A percentile compares a stretch with the other conserved stretches of the same genome.
These are phyloP conservation scores for Coturnix japonica DNA, from an alignment of 2,113 vertebrate species.

Conservation along the genomic window DNA sequence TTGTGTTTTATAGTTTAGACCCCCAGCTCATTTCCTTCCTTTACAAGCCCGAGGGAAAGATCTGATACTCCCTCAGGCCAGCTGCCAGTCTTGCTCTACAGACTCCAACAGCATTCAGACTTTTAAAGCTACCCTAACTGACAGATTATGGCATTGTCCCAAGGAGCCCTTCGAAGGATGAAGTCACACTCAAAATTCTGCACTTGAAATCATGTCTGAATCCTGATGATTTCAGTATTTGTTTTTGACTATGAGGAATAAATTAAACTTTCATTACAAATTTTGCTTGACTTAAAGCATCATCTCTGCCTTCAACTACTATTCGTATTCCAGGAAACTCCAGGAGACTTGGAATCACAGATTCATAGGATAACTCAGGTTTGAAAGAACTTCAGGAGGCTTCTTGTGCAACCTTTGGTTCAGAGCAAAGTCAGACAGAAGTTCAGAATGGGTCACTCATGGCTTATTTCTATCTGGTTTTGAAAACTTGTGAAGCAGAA, in stretches of 20 bases:
- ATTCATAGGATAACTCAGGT: background rate
- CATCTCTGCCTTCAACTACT: background rate
- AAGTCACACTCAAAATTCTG: background rate
- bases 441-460: background rate
- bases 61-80: background rate
- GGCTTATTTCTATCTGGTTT: background rate
- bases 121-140: background rate
- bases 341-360: background rate
- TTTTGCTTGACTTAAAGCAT: background rate
- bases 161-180: background rate
- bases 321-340: background rate
- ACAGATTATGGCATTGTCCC: background rate
- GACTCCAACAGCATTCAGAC: background rate
- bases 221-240: background rate
- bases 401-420: fast-evolving
- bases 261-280: background rate
- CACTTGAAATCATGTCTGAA: background rate
- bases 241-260: background rate
- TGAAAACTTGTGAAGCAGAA: too few relatives aligned
- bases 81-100: background rate
- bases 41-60: background rate
- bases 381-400: background rate
- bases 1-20: background rate
- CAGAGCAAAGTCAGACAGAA: background rate
- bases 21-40: background rate